phyloP scores from a whole-genome alignment of 2,797 vertebrate species.

The Oryzias sinensis region DNA sequence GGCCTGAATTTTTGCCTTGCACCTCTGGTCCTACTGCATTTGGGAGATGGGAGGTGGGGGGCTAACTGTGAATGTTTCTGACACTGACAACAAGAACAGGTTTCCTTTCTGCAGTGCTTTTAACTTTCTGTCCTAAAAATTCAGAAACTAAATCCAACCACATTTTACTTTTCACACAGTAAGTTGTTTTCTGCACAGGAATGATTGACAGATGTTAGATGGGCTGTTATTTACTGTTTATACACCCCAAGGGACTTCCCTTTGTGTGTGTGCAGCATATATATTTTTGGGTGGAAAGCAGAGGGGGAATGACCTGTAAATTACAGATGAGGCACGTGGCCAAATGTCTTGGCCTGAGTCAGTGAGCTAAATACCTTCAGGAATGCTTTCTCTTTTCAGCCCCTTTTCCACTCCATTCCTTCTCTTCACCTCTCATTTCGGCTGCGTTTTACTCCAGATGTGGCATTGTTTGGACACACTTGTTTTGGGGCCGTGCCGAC shows the following conservation, averaged over 20 bases:
- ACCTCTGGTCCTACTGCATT: conserved; percentile 49
- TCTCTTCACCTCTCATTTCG: conserved; percentile 35
- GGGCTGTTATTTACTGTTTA: conserved; percentile 2
- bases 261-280: not conserved
- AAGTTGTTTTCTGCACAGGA: conserved; percentile 1
- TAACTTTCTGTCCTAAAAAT: conserved; percentile 27
- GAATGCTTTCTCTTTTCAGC: conserved; percentile 65
- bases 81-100: conserved; percentile 70
- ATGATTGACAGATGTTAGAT: conserved; percentile 1
- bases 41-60: conserved; percentile 15
- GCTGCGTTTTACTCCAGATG: conserved; percentile 71
- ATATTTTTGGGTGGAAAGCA: conserved; percentile 12
- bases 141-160: conserved; percentile 39
- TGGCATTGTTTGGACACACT: conserved; percentile 77
- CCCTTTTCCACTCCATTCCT: conserved; percentile 71
- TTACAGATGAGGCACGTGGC: conserved; percentile 69
- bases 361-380: conserved; percentile 68
- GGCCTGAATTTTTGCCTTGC: conserved; percentile 58
- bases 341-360: conserved; percentile 66
- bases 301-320: conserved; percentile 69
- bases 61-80: conserved; percentile 63
- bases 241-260: conserved; percentile 2
- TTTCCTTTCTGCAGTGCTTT: conserved; percentile 53
- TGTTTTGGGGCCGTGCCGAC: conserved; percentile 65
- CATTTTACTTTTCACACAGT: conserved; percentile 1